Conservation (phyloP, 2,888 invertebrate genomes). For the Drosophila mayaguana region DNA sequence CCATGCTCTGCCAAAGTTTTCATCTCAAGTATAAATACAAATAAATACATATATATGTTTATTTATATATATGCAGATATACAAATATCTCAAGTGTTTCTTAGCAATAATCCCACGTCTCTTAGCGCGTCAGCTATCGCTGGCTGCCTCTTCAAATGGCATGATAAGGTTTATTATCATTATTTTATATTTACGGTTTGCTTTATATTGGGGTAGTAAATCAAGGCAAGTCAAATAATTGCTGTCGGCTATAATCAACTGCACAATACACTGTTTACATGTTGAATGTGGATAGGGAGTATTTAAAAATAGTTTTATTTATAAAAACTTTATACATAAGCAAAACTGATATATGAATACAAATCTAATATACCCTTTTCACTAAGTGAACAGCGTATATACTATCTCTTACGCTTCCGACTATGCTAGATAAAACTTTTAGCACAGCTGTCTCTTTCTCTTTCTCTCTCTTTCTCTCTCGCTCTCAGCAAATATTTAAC, state of each 20-base stretch:
- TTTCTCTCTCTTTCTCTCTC: not conserved
- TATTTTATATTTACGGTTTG: slow-evolving; percentile 6
- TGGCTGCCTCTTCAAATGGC: not conserved
- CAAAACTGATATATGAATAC: no score
- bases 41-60: not conserved
- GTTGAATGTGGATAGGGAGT: not conserved
- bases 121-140: not conserved
- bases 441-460: not conserved
- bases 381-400: not conserved
- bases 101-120: slow-evolving; percentile 6
- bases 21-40: not conserved
- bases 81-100: not conserved
- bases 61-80: slow-evolving; percentile 1
- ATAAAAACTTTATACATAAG: no score
- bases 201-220: not conserved
- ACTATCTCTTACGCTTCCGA: not conserved
- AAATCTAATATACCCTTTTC: not conserved
- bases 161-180: not conserved
- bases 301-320: not conserved
- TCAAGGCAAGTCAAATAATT: not conserved
- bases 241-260: not conserved
- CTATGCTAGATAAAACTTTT: not conserved
- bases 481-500: not conserved
- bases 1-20: no score
- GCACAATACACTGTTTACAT: not conserved